These are phyloP conservation scores for Chionoecetes opilio DNA, from an alignment of 1,140 invertebrate genomes.

Conservation along the genomic window DNA sequence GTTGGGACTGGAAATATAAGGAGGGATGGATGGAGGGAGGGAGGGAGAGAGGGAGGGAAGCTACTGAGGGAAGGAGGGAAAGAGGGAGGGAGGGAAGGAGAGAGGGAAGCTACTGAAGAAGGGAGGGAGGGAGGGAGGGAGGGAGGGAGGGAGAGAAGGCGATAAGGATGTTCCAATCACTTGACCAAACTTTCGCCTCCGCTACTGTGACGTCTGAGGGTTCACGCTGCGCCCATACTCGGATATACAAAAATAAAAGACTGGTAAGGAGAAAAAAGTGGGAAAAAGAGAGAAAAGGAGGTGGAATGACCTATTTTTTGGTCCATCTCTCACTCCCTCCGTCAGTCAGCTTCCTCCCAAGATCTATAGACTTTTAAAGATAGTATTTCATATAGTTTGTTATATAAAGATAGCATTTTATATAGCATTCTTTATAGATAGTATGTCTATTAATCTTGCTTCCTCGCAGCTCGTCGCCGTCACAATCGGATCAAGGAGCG, in stretches of 20 bases:
- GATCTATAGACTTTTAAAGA: no score
- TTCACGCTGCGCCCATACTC: neutral
- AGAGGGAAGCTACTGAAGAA: neutral
- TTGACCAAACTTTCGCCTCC: no score
- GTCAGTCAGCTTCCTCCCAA: no score
- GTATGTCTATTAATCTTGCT: no score
- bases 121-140: slow-evolving; percentile 42
- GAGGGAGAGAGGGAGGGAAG: neutral
- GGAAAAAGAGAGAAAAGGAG: neutral
- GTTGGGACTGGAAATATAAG: no score
- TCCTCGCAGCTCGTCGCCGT: neutral
- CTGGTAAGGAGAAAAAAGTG: no score
- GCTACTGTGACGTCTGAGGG: neutral
- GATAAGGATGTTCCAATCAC: slow-evolving; percentile 1
- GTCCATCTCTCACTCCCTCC: no score
- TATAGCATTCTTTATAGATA: neutral
- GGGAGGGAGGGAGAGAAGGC: slow-evolving; percentile 46
- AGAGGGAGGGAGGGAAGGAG: neutral
- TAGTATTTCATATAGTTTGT: no score
- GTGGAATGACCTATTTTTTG: slow-evolving; percentile 34
- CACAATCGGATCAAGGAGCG: neutral
- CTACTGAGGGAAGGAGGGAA: neutral
- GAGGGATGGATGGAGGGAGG: neutral
- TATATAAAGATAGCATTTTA: no score
- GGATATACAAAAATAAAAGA: no score